Evolutionary conservation across 2,888 invertebrate genomes (phyloP).

Genomic region (Eupithecia pulchellata): DNA sequence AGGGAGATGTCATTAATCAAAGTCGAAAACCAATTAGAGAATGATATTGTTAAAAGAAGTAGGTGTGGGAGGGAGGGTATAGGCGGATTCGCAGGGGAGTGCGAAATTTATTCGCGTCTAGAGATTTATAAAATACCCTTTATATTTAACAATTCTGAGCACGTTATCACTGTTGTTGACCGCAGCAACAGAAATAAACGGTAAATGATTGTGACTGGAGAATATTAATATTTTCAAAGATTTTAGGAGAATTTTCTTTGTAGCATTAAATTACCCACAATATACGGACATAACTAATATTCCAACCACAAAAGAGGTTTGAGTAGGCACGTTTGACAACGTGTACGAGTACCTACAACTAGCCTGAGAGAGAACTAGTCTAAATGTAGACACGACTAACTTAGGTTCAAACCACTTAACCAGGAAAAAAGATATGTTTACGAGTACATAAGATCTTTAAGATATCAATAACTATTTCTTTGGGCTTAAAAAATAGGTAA

Average conservation of each 20-base stretch:
- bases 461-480: too few relatives aligned
- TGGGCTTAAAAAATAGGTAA: too few relatives aligned
- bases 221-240: background rate
- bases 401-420: too few relatives aligned
- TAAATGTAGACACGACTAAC: too few relatives aligned
- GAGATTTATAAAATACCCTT: background rate
- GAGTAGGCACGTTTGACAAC: too few relatives aligned
- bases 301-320: background rate
- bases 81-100: background rate
- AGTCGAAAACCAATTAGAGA: slow-evolving; percentile 49
- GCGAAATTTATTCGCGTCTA: background rate
- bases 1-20: slow-evolving; percentile 45
- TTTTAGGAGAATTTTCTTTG: background rate
- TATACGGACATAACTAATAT: background rate
- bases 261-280: background rate
- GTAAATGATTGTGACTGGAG: background rate
- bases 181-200: slow-evolving; percentile 3
- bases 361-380: too few relatives aligned
- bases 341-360: too few relatives aligned
- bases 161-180: background rate
- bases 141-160: background rate
- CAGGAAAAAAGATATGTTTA: too few relatives aligned
- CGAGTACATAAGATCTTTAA: too few relatives aligned
- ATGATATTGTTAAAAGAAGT: slow-evolving; percentile 46
- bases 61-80: slow-evolving; percentile 12